phyloP scores from a whole-genome alignment of 2,888 invertebrate species.

The Pristionchus arcanus region DNA sequence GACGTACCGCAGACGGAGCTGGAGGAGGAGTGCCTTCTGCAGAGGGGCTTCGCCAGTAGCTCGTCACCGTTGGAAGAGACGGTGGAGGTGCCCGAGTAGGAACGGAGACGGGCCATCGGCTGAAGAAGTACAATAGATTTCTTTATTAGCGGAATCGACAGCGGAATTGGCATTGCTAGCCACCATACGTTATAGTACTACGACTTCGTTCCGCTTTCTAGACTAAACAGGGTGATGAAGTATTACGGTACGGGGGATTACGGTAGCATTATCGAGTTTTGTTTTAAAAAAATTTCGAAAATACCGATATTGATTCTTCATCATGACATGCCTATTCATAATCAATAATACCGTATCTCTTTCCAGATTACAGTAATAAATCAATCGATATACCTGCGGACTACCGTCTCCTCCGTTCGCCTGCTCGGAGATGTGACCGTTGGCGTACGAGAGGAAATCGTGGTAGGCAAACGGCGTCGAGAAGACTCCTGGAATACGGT shows the following conservation, averaged over 20 bases:
- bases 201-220: too few relatives aligned
- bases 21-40: constrained; percentile 69
- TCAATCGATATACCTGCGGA: constrained; percentile 41
- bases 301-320: too few relatives aligned
- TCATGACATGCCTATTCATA: too few relatives aligned
- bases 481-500: constrained; percentile 61
- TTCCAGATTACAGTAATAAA: not conserved
- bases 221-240: too few relatives aligned
- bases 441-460: constrained; percentile 53
- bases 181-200: too few relatives aligned
- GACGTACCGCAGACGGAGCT: constrained; percentile 47
- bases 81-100: constrained; percentile 64
- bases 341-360: not conserved
- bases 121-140: not conserved
- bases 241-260: too few relatives aligned
- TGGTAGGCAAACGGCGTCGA: constrained; percentile 67
- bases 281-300: not conserved
- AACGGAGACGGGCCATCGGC: constrained; percentile 60
- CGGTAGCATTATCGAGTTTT: not conserved
- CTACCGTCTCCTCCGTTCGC: constrained; percentile 35
- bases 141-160: not conserved
- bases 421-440: constrained; percentile 11
- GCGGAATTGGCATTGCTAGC: too few relatives aligned
- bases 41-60: constrained; percentile 73
- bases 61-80: constrained; percentile 61